Evolutionary conservation across 2,888 invertebrate species (phyloP).

Genomic region (Colostygia pectinataria): DNA sequence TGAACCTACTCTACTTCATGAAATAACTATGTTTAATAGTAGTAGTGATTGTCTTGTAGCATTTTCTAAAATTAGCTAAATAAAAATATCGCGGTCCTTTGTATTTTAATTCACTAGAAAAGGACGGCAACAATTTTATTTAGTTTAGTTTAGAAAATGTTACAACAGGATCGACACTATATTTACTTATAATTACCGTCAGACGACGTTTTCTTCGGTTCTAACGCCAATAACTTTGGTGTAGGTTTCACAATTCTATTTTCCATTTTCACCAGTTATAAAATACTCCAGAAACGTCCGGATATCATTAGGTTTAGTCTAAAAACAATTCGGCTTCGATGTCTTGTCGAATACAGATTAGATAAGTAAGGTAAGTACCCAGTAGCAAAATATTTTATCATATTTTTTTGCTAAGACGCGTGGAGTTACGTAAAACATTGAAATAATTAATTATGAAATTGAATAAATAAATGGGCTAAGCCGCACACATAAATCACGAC

Average conservation of each 20-base stretch:
- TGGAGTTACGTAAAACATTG: constrained; percentile 37
- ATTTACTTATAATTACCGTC: constrained; percentile 60
- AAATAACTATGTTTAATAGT: too few species aligned
- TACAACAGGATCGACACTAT: too few species aligned
- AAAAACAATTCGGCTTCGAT: constrained; percentile 54
- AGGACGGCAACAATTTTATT: too few species aligned
- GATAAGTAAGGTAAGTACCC: too few species aligned
- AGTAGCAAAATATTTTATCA: constrained; percentile 50
- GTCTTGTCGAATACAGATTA: constrained; percentile 54
- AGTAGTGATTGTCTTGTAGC: too few species aligned
- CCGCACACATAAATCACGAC: neutral
- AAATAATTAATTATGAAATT: constrained; percentile 26
- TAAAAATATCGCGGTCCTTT: too few species aligned
- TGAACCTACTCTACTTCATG: too few species aligned
- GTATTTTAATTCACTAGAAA: too few species aligned
- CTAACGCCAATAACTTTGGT: constrained; percentile 44
- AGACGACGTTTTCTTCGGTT: constrained; percentile 53
- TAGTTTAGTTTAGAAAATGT: too few species aligned
- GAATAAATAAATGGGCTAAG: neutral
- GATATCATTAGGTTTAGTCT: constrained; percentile 40
- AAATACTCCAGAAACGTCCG: constrained; percentile 44
- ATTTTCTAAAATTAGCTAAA: too few species aligned
- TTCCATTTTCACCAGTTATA: constrained; percentile 48
- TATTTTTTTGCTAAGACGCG: constrained; percentile 16
- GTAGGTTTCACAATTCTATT: constrained; percentile 53